phyloP scores from a whole-genome alignment of 2,113 vertebrate species.

The Phylloscopus trochiloides region DNA sequence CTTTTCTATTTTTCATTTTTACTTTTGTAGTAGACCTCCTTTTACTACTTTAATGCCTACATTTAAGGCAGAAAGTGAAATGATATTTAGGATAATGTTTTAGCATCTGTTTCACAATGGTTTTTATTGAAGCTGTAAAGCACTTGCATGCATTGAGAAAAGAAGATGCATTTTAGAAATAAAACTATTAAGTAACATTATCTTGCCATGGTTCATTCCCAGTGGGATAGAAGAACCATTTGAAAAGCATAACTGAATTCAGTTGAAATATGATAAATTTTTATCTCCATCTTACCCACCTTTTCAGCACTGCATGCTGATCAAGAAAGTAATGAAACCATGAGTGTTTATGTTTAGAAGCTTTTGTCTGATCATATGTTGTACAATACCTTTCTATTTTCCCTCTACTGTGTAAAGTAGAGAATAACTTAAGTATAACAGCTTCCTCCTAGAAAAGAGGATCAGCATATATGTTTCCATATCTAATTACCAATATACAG shows the following conservation, averaged over 20 bases:
- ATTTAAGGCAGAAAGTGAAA: constrained; percentile 33
- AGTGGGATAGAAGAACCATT: constrained; percentile 13
- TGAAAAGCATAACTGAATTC: constrained; percentile 39
- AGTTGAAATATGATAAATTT: constrained; percentile 39
- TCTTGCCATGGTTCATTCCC: constrained; percentile 48
- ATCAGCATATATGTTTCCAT: neutral
- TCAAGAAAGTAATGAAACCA: constrained; percentile 4
- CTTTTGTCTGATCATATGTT: neutral
- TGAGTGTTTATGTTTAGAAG: neutral
- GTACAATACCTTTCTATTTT: neutral
- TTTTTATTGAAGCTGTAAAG: constrained; percentile 62
- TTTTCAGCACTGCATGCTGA: neutral
- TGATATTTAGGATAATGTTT: constrained; percentile 44
- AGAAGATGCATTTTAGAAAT: constrained; percentile 51
- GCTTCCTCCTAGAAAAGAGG: neutral
- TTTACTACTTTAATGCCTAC: constrained; percentile 43
- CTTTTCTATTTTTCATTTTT: neutral
- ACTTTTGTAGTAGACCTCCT: neutral
- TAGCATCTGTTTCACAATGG: constrained; percentile 43
- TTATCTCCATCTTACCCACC: neutral
- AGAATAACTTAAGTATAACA: neutral
- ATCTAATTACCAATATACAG: neutral
- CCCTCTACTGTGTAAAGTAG: neutral
- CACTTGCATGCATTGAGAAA: constrained; percentile 3
- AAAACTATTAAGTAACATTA: constrained; percentile 63